Evolutionary conservation across 2,797 vertebrate species (phyloP), one percentile per base, ranked within the genome.

Genomic region (Poecilia picta): DNA sequence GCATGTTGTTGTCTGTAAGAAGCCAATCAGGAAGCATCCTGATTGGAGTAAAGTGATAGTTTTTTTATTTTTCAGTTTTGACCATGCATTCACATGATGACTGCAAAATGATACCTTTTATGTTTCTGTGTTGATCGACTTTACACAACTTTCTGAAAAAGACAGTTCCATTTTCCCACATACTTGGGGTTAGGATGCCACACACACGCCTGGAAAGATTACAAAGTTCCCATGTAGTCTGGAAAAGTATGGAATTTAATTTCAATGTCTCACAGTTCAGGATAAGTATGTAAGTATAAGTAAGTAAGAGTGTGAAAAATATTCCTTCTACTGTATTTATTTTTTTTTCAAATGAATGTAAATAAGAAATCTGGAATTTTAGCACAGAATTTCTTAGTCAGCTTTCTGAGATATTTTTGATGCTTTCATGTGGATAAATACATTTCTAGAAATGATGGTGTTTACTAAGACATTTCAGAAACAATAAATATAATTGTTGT

Each of bases 1-100:
- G 78, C 43, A 11, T 79, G 83, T 79, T 74, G 88, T 91, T 87
- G 87, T 88, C 89, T 89, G 79, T 70, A 59, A 74, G 73, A 76
- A 85, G 82, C 71, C 74, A 79, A 83, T 74, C 46, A 82, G 28
- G 57, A 8, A 15, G 11, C n/a, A 62, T 39, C 39, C 39, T 39
- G 39, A 39, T 39, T 39, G 0, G 46, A 4, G 46, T 18, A 6
- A 53, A 53, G 6, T 5, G 15, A 20, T 51, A 1, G 20, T 28
- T 13, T 13, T 13, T 1, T 20, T 13, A 13, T 13, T n/a, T 31
- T 28, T 62, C 6, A 13, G 28, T 33, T 59, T 7, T 15, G 28
- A 28, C 28, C 15, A 31, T 59, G 57, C 57, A 62, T 31, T 31
- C 13, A 62, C n/a, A 16, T 62, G 10, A 13, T 62, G 25, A 31